phyloP scores from a whole-genome alignment of 2,113 vertebrate genomes.

The Perca flavescens region DNA sequence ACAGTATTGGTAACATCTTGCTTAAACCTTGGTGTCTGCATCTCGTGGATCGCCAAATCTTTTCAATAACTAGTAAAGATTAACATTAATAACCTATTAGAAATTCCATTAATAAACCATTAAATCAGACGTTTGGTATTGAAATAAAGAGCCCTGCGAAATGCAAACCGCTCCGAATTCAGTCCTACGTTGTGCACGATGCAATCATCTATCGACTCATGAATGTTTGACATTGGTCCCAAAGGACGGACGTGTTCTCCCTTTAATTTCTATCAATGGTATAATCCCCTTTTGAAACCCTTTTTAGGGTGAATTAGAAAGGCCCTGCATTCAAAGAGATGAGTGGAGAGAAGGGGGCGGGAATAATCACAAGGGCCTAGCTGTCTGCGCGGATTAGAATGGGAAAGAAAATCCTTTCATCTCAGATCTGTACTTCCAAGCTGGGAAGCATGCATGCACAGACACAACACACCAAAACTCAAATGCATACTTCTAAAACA shows the following conservation, averaged over 20 bases:
- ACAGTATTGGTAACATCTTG: background rate
- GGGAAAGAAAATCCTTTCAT: constrained; percentile 85
- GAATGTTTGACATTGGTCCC: constrained; percentile 82
- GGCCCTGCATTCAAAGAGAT: constrained; percentile 81
- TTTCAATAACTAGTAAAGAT: background rate
- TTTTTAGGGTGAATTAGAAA: constrained; percentile 86
- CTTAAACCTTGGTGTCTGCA: background rate
- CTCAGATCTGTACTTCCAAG: constrained; percentile 77
- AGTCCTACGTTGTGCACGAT: constrained; percentile 37
- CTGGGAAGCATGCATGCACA: constrained; percentile 56
- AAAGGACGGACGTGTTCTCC: constrained; percentile 77
- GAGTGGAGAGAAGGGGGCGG: constrained; percentile 74
- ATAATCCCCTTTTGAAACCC: constrained; percentile 84
- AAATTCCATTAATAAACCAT: background rate
- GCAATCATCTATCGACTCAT: constrained; percentile 64
- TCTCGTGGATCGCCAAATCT: background rate
- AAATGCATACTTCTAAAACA: constrained; percentile 10
- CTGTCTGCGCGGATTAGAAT: constrained; percentile 84
- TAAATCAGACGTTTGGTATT: background rate
- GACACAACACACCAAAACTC: constrained; percentile 39
- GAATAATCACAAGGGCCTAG: constrained; percentile 83
- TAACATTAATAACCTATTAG: background rate
- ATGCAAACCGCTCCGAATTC: constrained; percentile 47
- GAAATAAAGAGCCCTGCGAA: background rate
- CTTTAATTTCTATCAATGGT: constrained; percentile 81